Conservation (phyloP, 2,113 vertebrate genomes). For the Mustela lutreola region DNA sequence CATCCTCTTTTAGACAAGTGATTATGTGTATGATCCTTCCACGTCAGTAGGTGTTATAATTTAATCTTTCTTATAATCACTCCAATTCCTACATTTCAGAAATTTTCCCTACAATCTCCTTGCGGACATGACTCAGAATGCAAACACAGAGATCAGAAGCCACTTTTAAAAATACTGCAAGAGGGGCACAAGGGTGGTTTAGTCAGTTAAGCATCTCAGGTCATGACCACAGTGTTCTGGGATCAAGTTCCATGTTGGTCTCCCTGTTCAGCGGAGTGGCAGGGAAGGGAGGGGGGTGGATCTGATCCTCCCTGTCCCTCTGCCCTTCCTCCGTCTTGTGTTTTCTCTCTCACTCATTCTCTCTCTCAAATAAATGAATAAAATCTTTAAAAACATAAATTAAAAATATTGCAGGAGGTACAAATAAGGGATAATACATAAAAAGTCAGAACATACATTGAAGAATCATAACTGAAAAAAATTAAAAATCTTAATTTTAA, state of each 20-base stretch:
- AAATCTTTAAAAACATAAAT: neutral
- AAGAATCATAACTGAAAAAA: neutral
- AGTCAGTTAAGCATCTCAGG: neutral
- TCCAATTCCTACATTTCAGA: neutral
- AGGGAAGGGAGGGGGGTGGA: too few relatives aligned
- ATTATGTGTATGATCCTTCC: neutral
- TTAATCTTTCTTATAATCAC: neutral
- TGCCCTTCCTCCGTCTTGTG: neutral
- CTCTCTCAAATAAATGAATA: neutral
- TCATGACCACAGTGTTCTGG: neutral
- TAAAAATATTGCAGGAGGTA: neutral
- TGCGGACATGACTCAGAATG: neutral
- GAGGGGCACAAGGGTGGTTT: neutral
- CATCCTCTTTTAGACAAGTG: neutral
- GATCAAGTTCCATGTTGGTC: neutral
- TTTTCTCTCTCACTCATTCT: too few relatives aligned
- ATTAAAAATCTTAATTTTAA: neutral
- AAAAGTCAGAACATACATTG: neutral
- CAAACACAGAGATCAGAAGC: neutral
- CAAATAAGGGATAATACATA: neutral
- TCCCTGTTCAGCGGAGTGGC: neutral
- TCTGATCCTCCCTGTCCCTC: neutral
- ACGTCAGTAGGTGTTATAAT: neutral
- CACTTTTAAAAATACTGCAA: neutral
- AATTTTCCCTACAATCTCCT: neutral